A percentile compares a stretch with the other conserved stretches of the same genome.
phyloP scores from a whole-genome alignment of 2,113 vertebrate species.

The Hyperopisus bebe region DNA sequence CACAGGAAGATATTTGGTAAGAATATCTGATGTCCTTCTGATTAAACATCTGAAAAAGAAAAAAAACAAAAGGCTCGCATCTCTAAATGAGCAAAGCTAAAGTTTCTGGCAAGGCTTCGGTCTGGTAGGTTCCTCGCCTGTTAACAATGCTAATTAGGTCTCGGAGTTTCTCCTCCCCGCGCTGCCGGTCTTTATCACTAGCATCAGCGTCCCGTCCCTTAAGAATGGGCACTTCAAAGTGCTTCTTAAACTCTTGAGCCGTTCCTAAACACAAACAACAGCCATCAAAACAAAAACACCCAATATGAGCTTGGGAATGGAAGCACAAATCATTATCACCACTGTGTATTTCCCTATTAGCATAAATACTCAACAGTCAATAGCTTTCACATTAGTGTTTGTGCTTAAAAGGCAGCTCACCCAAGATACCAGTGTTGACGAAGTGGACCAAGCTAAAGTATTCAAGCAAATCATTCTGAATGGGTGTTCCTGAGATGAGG shows the following conservation, averaged over 20 bases:
- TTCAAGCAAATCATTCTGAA: constrained; percentile 94
- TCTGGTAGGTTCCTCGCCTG: constrained; percentile 54
- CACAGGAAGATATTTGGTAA: constrained; percentile 96
- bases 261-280: constrained; percentile 64
- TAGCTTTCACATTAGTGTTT: not conserved
- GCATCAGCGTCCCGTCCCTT: constrained; percentile 89
- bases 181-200: constrained; percentile 69
- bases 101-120: not conserved
- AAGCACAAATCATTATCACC: not conserved
- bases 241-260: constrained; percentile 90
- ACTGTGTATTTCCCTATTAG: not conserved
- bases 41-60: constrained; percentile 77
- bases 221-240: constrained; percentile 89
- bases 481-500: constrained; percentile 91
- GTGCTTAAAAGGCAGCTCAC: constrained; percentile 53
- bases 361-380: not conserved
- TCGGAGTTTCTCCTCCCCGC: constrained; percentile 82
- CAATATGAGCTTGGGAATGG: not conserved
- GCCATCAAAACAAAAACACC: not conserved
- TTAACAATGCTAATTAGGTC: constrained; percentile 90
- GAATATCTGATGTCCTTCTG: constrained; percentile 90
- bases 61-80: not conserved
- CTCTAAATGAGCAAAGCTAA: not conserved
- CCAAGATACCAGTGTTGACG: constrained; percentile 87
- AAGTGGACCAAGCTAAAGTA: constrained; percentile 98